Evolutionary conservation across 2,113 vertebrate genomes (phyloP).

Genomic region (Mola mola): DNA sequence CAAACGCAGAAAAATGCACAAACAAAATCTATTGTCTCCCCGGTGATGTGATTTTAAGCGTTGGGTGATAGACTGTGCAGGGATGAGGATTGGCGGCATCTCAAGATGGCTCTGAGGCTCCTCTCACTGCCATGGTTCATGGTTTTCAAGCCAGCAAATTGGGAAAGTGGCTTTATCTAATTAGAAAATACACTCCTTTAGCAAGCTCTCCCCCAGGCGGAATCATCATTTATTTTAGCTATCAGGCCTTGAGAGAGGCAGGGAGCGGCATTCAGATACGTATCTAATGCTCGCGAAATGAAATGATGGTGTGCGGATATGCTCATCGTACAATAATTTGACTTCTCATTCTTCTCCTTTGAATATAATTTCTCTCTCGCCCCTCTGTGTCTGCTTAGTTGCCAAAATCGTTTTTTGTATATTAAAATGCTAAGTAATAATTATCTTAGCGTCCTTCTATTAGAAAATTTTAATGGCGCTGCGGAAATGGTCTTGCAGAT

Average conservation of each 20-base stretch:
- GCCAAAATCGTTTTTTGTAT: slow-evolving; percentile 52
- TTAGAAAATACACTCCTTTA: slow-evolving; percentile 82
- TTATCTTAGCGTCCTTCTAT: slow-evolving; percentile 63
- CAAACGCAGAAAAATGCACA: slow-evolving; percentile 40
- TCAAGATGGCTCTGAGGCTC: slow-evolving; percentile 74
- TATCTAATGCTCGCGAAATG: slow-evolving; percentile 68
- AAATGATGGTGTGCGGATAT: slow-evolving; percentile 65
- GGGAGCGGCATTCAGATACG: slow-evolving; percentile 74
- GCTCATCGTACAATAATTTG: slow-evolving; percentile 58
- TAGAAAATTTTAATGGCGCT: slow-evolving; percentile 60
- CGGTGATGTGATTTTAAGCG: slow-evolving; percentile 57
- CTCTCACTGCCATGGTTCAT: slow-evolving; percentile 74
- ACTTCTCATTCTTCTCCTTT: slow-evolving; percentile 47
- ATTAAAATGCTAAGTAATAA: slow-evolving; percentile 64
- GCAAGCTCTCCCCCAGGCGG: slow-evolving; percentile 74
- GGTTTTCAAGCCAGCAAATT: slow-evolving; percentile 83
- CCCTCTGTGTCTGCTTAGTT: slow-evolving; percentile 19
- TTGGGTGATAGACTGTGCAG: slow-evolving; percentile 55
- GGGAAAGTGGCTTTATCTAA: slow-evolving; percentile 82
- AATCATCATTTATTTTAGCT: slow-evolving; percentile 82
- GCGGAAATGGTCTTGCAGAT: slow-evolving; percentile 53
- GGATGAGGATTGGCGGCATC: slow-evolving; percentile 69
- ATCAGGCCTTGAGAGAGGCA: slow-evolving; percentile 75
- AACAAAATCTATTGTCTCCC: slow-evolving; percentile 65
- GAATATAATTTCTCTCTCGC: slow-evolving; percentile 48